Conservation (phyloP, 2,113 vertebrate species). For the human (Homo sapiens) region GRCh38 chr4:137531001-137531500, state of each 20-base stretch:
- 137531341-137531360: conserved; percentile 92
- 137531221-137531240: conserved; percentile 95
- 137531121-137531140: conserved; percentile 95
- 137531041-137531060: conserved; percentile 97
- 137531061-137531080: conserved; percentile 98
- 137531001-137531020: conserved; percentile 96
- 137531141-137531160: conserved; percentile 94
- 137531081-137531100: conserved; percentile 97
- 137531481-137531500: conserved; percentile 95
- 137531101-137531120: conserved; percentile 96
- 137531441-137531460: conserved; percentile 93
- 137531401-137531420: conserved; percentile 93
- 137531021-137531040: conserved; percentile 96
- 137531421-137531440: conserved; percentile 94
- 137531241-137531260: conserved; percentile 96
- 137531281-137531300: conserved; percentile 94
- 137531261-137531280: conserved; percentile 98
- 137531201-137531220: conserved; percentile 93
- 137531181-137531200: conserved; percentile 94
- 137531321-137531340: conserved; percentile 89
- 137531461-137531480: conserved; percentile 92
- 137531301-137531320: conserved; percentile 93
- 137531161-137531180: conserved; percentile 93
- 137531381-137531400: conserved; percentile 94
- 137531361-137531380: conserved; percentile 99